These are phyloP conservation scores for Zaprionus ornatus DNA, from an alignment of 1,140 invertebrate genomes.

Conservation along the genomic window DNA sequence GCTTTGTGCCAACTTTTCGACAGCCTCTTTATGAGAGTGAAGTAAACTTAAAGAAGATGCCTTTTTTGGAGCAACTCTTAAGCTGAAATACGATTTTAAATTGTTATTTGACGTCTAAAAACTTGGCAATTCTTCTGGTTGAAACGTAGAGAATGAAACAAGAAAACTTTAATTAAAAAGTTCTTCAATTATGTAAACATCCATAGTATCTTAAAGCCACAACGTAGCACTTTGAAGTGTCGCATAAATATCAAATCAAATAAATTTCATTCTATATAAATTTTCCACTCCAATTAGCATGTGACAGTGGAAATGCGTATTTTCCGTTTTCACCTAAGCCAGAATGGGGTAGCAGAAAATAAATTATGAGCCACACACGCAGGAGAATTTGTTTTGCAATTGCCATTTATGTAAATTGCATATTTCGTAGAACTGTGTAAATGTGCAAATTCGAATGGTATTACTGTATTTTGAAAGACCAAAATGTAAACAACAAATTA, in stretches of 20 bases:
- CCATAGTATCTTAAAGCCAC: neutral
- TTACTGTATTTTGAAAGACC: neutral
- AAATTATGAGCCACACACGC: neutral
- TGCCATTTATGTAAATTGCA: neutral
- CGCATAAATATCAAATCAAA: neutral
- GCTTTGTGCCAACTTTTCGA: slow-evolving; percentile 8
- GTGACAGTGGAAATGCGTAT: slow-evolving; percentile 1
- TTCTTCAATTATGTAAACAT: neutral
- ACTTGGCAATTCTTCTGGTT: neutral
- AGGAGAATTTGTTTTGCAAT: slow-evolving; percentile 1
- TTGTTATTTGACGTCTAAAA: neutral
- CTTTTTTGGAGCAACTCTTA: neutral
- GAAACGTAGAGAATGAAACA: neutral
- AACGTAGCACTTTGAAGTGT: neutral
- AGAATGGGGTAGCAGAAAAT: neutral
- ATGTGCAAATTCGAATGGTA: neutral
- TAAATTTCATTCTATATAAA: neutral
- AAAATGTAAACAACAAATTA: neutral
- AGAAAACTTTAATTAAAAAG: neutral
- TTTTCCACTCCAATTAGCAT: slow-evolving; percentile 6
- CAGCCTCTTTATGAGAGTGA: neutral
- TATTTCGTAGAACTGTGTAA: neutral
- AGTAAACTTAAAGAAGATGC: neutral
- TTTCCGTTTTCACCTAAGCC: slow-evolving; percentile 9
- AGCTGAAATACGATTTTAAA: neutral